phyloP scores from a whole-genome alignment of 1,140 invertebrate species.

The Eriocheir sinensis region DNA sequence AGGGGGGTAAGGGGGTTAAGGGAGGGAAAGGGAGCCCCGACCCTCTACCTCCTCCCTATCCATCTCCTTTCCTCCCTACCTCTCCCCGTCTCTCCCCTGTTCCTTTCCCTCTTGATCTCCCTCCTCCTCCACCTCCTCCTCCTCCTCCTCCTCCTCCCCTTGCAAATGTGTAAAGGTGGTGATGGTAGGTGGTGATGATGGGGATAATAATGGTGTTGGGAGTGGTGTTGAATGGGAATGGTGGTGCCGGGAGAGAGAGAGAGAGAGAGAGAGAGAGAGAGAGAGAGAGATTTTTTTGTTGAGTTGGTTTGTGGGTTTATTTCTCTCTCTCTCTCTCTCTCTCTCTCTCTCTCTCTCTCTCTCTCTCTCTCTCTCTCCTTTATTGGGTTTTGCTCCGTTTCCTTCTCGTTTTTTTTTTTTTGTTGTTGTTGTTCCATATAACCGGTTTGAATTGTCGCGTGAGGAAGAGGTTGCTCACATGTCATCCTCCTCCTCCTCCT shows the following conservation, averaged over 20 bases:
- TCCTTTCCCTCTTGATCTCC: too few species aligned
- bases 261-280: not conserved
- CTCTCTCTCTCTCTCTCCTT: not conserved
- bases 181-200: not conserved
- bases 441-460: not conserved
- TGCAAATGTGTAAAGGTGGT: not conserved
- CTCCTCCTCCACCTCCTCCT: not conserved
- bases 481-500: not conserved
- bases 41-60: not conserved
- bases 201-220: too few species aligned
- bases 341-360: slow-evolving; percentile 6
- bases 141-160: too few species aligned
- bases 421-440: not conserved
- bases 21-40: too few species aligned
- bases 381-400: not conserved
- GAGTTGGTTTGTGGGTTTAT: not conserved
- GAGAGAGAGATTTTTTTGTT: slow-evolving; percentile 53
- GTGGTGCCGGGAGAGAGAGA: not conserved
- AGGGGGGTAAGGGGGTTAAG: too few species aligned
- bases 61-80: too few species aligned
- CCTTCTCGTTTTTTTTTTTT: not conserved
- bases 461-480: not conserved
- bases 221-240: not conserved
- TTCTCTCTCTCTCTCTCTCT: not conserved
- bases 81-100: too few species aligned